Evolutionary conservation across 2,797 vertebrate species (phyloP).

Genomic region (Centropyge bicolor): DNA sequence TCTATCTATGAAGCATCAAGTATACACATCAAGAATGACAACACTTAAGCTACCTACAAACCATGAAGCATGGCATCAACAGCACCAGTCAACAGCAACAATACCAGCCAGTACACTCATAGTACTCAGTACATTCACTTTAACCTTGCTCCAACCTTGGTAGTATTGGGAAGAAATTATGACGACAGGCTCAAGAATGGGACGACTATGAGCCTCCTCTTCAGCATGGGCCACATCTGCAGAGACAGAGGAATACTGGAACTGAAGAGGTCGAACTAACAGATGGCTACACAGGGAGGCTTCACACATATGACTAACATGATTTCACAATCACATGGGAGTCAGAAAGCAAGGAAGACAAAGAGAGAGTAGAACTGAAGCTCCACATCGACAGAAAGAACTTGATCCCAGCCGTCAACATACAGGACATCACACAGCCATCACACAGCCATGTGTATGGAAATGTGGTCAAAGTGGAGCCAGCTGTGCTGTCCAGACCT

Average conservation of each 20-base stretch:
- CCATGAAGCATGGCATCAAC: neutral
- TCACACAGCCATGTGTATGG: neutral
- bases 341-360: neutral
- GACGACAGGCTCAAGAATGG: constrained; percentile 10
- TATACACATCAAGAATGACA: neutral
- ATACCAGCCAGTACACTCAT: no score
- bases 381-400: neutral
- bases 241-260: constrained; percentile 26
- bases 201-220: neutral
- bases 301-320: constrained; percentile 4
- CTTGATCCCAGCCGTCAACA: neutral
- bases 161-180: neutral
- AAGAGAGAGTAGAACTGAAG: neutral
- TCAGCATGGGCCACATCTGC: constrained; percentile 10
- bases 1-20: neutral
- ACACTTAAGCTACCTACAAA: neutral
- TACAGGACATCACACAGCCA: neutral
- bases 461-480: neutral
- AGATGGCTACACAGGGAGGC: constrained; percentile 33
- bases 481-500: neutral
- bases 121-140: no score
- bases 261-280: constrained; percentile 25
- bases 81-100: no score
- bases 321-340: constrained; percentile 8
- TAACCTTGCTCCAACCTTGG: neutral